These are phyloP conservation scores for Parambassis ranga DNA, from an alignment of 2,797 vertebrate genomes.

Conservation along the genomic window DNA sequence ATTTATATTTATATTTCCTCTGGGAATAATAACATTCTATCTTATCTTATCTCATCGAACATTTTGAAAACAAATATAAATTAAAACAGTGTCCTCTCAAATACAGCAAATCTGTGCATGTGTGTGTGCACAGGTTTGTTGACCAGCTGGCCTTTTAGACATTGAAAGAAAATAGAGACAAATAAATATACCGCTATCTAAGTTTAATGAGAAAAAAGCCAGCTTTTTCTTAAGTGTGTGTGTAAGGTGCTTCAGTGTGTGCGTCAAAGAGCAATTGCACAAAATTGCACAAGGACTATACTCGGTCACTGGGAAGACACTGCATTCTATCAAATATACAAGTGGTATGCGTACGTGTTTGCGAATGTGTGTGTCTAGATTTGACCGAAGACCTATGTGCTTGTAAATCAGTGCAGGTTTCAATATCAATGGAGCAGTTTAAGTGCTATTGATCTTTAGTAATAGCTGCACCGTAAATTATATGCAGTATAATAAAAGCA, in stretches of 20 bases:
- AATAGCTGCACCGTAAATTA: constrained; percentile 74
- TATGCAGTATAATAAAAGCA: constrained; percentile 66
- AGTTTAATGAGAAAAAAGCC: constrained; percentile 42
- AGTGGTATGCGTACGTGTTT: constrained; percentile 3
- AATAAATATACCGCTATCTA: constrained; percentile 18
- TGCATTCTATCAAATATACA: constrained; percentile 43
- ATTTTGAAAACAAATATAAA: too few relatives aligned
- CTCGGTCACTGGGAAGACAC: constrained; percentile 17
- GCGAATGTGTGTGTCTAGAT: constrained; percentile 19
- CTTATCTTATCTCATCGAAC: too few relatives aligned
- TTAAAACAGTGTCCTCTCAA: neutral
- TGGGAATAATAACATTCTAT: too few relatives aligned
- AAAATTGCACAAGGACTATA: constrained; percentile 41
- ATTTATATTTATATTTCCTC: too few relatives aligned
- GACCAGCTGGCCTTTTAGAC: constrained; percentile 32
- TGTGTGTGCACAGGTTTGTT: neutral
- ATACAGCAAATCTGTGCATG: neutral
- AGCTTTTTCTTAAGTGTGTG: neutral
- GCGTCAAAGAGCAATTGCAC: constrained; percentile 36
- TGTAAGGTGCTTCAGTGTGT: neutral
- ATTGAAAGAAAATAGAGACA: constrained; percentile 18
- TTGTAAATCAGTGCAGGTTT: constrained; percentile 76
- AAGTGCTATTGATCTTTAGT: constrained; percentile 79
- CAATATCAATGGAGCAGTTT: constrained; percentile 74
- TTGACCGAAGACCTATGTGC: constrained; percentile 56